Percentiles rank a stretch among this genome's conserved stretches.
Evolutionary conservation across 2,113 vertebrate genomes (phyloP).

Genomic region (Vulpes ferrilata): DNA sequence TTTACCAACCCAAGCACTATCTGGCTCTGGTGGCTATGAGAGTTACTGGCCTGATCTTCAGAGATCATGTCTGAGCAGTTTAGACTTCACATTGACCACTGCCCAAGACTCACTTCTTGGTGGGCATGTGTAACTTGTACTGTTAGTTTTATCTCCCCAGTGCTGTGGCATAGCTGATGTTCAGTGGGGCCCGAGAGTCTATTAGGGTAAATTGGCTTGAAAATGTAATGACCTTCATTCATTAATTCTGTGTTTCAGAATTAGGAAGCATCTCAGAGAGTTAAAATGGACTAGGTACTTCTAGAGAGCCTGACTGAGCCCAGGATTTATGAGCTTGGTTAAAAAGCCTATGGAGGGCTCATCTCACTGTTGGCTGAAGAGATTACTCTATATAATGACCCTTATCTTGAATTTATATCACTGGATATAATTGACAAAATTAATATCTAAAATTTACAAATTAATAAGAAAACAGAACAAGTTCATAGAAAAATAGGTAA

Average conservation of each 20-base stretch:
- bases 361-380: background rate
- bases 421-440: background rate
- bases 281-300: background rate
- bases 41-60: background rate
- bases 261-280: background rate
- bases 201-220: background rate
- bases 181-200: background rate
- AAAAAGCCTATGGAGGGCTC: background rate
- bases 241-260: background rate
- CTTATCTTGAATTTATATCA: background rate
- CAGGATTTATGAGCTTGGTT: background rate
- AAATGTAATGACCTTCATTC: background rate
- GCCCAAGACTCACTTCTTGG: background rate
- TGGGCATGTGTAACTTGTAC: no score
- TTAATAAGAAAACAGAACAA: background rate
- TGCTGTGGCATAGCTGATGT: background rate
- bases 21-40: no score
- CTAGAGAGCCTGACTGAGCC: background rate
- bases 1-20: background rate
- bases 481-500: background rate
- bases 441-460: constrained; percentile 2
- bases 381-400: background rate
- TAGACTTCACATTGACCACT: background rate
- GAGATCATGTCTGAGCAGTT: background rate
- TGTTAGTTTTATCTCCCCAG: background rate